Evolutionary conservation across 1,140 invertebrate species (phyloP).

Genomic region (Apis dorsata): DNA sequence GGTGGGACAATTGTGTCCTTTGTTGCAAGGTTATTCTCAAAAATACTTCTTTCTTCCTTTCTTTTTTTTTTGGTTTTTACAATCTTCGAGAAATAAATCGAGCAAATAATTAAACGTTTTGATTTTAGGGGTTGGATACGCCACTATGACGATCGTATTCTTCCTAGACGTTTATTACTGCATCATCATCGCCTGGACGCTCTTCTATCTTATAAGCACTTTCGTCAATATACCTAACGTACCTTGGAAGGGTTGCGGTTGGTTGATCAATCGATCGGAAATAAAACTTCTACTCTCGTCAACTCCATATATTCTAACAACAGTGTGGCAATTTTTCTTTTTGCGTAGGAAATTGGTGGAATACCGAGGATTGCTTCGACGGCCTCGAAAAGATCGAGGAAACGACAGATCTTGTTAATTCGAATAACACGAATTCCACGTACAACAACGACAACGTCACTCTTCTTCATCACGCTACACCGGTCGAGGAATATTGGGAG

Average conservation of each 20-base stretch:
- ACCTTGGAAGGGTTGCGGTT: constrained; percentile 83
- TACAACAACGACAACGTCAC: background rate
- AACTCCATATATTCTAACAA: no score
- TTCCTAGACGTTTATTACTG: constrained; percentile 85
- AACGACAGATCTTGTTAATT: background rate
- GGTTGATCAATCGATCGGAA: constrained; percentile 54
- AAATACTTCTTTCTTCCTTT: no score
- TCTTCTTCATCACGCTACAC: constrained; percentile 74
- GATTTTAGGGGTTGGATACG: constrained; percentile 84
- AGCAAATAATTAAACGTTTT: background rate
- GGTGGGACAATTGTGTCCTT: constrained; percentile 82
- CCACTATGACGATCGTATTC: constrained; percentile 86
- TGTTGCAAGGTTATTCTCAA: constrained; percentile 81
- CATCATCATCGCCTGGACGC: constrained; percentile 84
- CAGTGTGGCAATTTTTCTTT: no score
- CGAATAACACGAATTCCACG: constrained; percentile 21
- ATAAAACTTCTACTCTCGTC: background rate
- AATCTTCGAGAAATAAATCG: background rate
- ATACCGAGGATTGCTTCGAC: constrained; percentile 79
- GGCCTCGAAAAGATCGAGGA: constrained; percentile 38
- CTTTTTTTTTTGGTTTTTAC: background rate
- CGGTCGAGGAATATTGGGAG: constrained; percentile 85
- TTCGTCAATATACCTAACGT: constrained; percentile 79
- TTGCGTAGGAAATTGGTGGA: constrained; percentile 82
- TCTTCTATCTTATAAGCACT: constrained; percentile 83